These are phyloP conservation scores for Holcopasites calliopsidis DNA, from an alignment of 1,140 invertebrate genomes.

Conservation along the genomic window DNA sequence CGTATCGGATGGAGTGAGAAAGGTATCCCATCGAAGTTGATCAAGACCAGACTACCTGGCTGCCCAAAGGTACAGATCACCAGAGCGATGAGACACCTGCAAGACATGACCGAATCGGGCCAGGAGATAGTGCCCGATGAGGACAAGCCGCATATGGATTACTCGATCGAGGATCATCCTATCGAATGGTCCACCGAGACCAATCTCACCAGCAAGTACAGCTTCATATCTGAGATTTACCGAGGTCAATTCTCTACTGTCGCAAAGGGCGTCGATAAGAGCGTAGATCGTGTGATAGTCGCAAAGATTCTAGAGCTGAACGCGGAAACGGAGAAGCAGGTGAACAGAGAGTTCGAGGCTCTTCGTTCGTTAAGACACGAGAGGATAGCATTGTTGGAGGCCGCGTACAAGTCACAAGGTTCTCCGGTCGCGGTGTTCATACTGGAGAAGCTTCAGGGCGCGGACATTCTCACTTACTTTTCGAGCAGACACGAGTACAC, in stretches of 20 bases:
- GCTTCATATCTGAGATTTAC: slow-evolving; percentile 90
- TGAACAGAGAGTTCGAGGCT: slow-evolving; percentile 90
- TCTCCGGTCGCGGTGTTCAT: slow-evolving; percentile 86
- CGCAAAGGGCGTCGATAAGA: slow-evolving; percentile 89
- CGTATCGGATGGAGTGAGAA: slow-evolving; percentile 95
- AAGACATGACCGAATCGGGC: slow-evolving; percentile 90
- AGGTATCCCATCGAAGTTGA: slow-evolving; percentile 85
- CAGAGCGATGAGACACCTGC: slow-evolving; percentile 90
- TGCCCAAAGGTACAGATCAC: slow-evolving; percentile 86
- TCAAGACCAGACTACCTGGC: slow-evolving; percentile 85
- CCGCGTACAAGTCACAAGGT: slow-evolving; percentile 85
- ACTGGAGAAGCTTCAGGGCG: slow-evolving; percentile 93
- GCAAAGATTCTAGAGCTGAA: slow-evolving; percentile 89
- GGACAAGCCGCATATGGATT: slow-evolving; percentile 84
- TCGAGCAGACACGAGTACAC: slow-evolving; percentile 92
- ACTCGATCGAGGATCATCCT: slow-evolving; percentile 86
- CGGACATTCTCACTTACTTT: slow-evolving; percentile 94
- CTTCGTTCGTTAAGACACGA: slow-evolving; percentile 91
- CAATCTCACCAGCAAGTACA: slow-evolving; percentile 86
- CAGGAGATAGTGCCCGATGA: slow-evolving; percentile 85
- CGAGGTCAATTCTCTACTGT: slow-evolving; percentile 92
- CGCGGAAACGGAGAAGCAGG: slow-evolving; percentile 83
- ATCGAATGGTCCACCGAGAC: slow-evolving; percentile 85
- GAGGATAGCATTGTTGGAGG: slow-evolving; percentile 87
- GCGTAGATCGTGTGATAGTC: slow-evolving; percentile 85